Evolutionary conservation across 1,140 invertebrate genomes (phyloP).

Genomic region (Ganaspis sp.): DNA sequence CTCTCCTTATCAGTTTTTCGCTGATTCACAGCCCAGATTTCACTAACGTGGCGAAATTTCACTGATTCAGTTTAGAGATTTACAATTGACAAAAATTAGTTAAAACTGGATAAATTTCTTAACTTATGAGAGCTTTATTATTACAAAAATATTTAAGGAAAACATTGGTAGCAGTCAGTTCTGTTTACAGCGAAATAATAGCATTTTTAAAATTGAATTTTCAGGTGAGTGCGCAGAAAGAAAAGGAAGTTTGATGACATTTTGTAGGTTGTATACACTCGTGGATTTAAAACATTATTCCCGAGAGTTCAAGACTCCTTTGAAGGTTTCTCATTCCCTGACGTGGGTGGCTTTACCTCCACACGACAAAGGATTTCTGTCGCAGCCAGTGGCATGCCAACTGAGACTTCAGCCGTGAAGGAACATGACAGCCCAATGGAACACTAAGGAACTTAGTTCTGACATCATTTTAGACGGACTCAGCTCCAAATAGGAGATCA

Average conservation of each 20-base stretch:
- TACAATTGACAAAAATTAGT: no score
- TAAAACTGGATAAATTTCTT: no score
- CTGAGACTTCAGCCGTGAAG: not conserved
- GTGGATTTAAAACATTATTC: not conserved
- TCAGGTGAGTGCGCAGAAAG: not conserved
- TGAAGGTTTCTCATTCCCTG: constrained; percentile 15
- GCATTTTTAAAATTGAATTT: not conserved
- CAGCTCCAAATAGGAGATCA: not conserved
- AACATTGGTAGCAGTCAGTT: no score
- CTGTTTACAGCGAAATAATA: no score
- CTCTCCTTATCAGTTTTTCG: no score
- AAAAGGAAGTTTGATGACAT: not conserved
- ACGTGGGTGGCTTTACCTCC: constrained; percentile 25
- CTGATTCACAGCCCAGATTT: no score
- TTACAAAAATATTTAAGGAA: no score
- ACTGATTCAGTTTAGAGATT: no score
- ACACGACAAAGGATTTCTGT: constrained; percentile 21
- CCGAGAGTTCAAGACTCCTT: not conserved
- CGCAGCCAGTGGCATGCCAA: constrained; percentile 8
- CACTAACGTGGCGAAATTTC: no score
- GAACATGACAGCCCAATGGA: constrained; percentile 17
- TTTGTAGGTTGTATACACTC: not conserved
- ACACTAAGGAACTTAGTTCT: constrained; percentile 23
- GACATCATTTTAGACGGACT: no score
- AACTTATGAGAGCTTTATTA: no score